Evolutionary conservation across 2,888 invertebrate genomes (phyloP), one percentile per base, ranked within the genome.

Genomic region (Torymus texanus): DNA sequence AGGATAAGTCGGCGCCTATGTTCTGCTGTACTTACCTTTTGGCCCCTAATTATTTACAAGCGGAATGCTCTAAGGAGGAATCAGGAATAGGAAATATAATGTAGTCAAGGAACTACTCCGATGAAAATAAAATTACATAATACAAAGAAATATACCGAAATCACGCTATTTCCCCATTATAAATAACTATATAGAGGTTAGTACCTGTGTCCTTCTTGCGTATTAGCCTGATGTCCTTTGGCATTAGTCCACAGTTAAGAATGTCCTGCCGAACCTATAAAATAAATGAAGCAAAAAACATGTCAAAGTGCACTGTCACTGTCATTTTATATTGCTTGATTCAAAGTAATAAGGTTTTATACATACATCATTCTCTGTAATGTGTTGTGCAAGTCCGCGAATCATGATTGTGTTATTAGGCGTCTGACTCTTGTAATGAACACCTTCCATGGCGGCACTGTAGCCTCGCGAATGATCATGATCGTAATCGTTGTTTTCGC

Each of bases 141-240:
- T 72, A 61, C 24, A 75, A 80, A 68, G n/a, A 71, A 75, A 70
- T 71, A 66, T 61, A 76, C 62, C 76, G 79, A 41, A 55, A 21
- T 51, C 50, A 76, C 79, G 62, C 62, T 63, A 53, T 61, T 62
- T 65, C 21, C 66, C 65, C 76, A 68, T 55, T 21, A 55, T 61
- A 70, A 21, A 11, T 21, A 78, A n/a, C 65, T 73, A 29, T 83
- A 29, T 78, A 21, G 24, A 18, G 51, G 29, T 88, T 89, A 91
- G 92, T 94, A 95, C 96, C 96, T 93, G 96, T 95, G 89, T 95
- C 94, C 91, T 95, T 95, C 91, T 95, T 95, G 85, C 96, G 92
- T 88, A 97, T 96, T 59, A 97, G 91, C 63, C 97, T 93, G 86
- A 97, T 95, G 88, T 96, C 96, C 89, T 94, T 94, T 2, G 95